Conservation (phyloP, 1,140 invertebrate species). For the Aporrectodea caliginosa region DNA sequence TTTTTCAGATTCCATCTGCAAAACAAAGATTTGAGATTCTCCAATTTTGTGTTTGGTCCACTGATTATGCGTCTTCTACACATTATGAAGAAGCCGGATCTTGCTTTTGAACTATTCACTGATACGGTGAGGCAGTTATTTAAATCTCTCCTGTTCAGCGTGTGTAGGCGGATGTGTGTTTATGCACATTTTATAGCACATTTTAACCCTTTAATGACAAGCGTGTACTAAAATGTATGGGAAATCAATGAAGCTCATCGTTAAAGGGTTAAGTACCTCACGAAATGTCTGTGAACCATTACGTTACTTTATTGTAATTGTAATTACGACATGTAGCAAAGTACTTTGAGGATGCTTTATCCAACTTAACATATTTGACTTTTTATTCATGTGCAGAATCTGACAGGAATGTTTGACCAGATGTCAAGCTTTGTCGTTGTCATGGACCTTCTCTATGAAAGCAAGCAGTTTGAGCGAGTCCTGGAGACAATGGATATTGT, state of each 20-base stretch:
- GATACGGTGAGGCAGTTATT: too few species aligned
- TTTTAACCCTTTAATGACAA: too few species aligned
- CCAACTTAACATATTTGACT: too few species aligned
- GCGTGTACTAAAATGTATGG: too few species aligned
- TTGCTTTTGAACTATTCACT: slow-evolving; percentile 61
- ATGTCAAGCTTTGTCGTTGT: slow-evolving; percentile 66
- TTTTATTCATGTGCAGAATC: slow-evolving; percentile 58
- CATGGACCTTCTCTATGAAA: slow-evolving; percentile 68
- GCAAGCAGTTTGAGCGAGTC: slow-evolving; percentile 67
- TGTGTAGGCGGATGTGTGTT: too few species aligned
- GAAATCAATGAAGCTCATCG: too few species aligned
- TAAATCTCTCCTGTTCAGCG: too few species aligned
- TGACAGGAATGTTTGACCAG: slow-evolving; percentile 69
- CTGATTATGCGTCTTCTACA: slow-evolving; percentile 76
- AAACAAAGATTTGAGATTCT: slow-evolving; percentile 69
- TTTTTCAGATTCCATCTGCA: slow-evolving; percentile 68
- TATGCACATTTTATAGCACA: too few species aligned
- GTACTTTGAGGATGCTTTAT: neutral
- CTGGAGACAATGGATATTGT: slow-evolving; percentile 64
- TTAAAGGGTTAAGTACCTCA: too few species aligned
- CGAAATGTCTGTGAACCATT: too few species aligned
- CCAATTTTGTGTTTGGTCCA: slow-evolving; percentile 75
- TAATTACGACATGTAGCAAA: neutral
- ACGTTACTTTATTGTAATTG: too few species aligned
- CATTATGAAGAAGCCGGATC: slow-evolving; percentile 65